A percentile compares a stretch with the other conserved stretches of the same genome.
Evolutionary conservation across 2,888 invertebrate genomes (phyloP).

Genomic region (Lepidocyrtoides sp.): DNA sequence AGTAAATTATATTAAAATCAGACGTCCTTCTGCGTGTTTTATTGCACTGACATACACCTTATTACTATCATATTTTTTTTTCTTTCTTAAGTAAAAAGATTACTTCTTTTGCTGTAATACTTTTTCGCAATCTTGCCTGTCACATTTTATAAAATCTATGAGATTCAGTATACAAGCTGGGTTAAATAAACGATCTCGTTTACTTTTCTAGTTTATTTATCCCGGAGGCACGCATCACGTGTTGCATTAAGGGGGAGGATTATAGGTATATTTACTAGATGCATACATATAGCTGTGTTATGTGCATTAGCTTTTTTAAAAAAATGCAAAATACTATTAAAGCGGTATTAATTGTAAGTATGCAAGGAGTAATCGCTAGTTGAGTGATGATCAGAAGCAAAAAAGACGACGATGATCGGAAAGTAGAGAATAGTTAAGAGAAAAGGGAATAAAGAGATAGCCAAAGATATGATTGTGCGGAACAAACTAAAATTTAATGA

Average conservation of each 20-base stretch:
- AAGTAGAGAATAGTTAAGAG: background rate
- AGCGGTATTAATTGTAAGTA: background rate
- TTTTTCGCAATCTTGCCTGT: background rate
- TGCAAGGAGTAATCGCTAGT: background rate
- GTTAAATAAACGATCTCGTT: conserved; percentile 29
- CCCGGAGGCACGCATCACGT: conserved; percentile 16
- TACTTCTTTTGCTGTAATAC: conserved; percentile 10
- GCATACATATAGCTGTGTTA: no score
- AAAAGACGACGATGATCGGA: background rate
- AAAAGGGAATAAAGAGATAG: conserved; percentile 25
- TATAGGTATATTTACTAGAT: no score
- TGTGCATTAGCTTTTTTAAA: background rate
- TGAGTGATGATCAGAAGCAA: no score
- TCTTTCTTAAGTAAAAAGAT: background rate
- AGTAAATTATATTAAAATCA: background rate
- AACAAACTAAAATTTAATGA: background rate
- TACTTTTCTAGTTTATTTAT: conserved; percentile 25
- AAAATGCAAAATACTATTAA: conserved; percentile 2
- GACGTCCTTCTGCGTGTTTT: background rate
- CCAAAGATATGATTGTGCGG: background rate
- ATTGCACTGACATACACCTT: background rate
- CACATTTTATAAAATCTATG: background rate
- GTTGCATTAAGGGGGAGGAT: background rate
- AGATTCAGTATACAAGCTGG: no score
- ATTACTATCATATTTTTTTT: background rate